Evolutionary conservation across 2,797 vertebrate genomes (phyloP), one percentile per base, ranked within the genome.

Genomic region (Danio jaintianensis): DNA sequence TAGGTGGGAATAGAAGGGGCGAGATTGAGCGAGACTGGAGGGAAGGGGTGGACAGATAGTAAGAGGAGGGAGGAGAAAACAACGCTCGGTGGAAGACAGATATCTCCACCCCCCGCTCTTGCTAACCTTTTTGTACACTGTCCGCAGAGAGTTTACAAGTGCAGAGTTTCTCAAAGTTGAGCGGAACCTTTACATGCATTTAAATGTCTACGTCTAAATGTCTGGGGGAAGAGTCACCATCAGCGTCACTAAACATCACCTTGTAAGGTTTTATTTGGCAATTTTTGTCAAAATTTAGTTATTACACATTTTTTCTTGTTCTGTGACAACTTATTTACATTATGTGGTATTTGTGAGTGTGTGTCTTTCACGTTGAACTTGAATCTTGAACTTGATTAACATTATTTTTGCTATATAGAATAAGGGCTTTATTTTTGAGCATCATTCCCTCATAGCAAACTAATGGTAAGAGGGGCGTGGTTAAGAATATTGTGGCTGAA

Each of bases 1-100:
- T 75, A 67, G 68, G 69, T 83, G 80, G 53, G 78, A 78, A 85
- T 79, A 59, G 69, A 78, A 73, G 82, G 75, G 79, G 72, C 48
- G 67, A 48, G 79, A 67, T 52, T 48, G 71, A 66, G 53, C 40
- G 7, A 80, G 71, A 75, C 38, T 50, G 40, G 62, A 78, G 74
- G 20, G 48, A 47, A 81, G 58, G 52, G 71, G 77, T 62, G 68
- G 77, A 69, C 16, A 67, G 76, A 75, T 71, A 74, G 71, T 53
- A 69, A 78, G 47, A 77, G 56, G 48, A 79, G 59, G 59, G 70
- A 64, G 78, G 62, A 81, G 79, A 79, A 52, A 67, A 15, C 68
- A 66, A 45, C 12, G 16, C 67, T 68, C 55, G 53, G n/a, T 78
- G 67, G 53, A 78, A 69, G 75, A 69, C 53, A 52, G 68, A 58